phyloP scores from a whole-genome alignment of 2,797 vertebrate species.

The Gadopsis marmoratus region DNA sequence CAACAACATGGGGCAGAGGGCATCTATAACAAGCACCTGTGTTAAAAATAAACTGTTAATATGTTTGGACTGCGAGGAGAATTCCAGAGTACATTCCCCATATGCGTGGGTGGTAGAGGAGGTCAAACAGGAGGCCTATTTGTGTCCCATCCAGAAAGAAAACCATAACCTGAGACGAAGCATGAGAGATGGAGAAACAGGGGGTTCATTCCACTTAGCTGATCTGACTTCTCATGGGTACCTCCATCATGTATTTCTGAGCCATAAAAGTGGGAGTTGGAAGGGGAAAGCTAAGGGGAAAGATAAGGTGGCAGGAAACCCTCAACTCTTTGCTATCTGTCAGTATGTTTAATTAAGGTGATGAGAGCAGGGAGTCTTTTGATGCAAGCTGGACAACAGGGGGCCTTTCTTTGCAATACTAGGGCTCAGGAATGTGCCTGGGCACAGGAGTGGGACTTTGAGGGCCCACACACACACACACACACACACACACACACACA shows the following conservation, averaged over 20 bases:
- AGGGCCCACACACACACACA: too few species aligned
- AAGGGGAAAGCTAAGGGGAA: background rate
- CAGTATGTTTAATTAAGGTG: slow-evolving; percentile 74
- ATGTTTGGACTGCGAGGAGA: slow-evolving; percentile 77
- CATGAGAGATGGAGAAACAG: slow-evolving; percentile 4
- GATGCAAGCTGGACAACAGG: slow-evolving; percentile 74
- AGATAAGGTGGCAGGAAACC: slow-evolving; percentile 12
- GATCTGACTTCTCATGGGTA: background rate
- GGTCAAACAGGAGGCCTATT: slow-evolving; percentile 77
- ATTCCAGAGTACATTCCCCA: slow-evolving; percentile 83
- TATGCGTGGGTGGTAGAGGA: slow-evolving; percentile 60
- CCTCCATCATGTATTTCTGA: background rate
- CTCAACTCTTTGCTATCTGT: slow-evolving; percentile 39
- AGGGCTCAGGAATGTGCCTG: slow-evolving; percentile 62
- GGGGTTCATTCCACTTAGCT: slow-evolving; percentile 6
- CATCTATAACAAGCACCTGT: slow-evolving; percentile 74
- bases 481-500: slow-evolving; percentile 38
- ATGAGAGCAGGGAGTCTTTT: slow-evolving; percentile 69
- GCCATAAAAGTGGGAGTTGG: background rate
- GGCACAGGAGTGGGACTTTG: slow-evolving; percentile 5
- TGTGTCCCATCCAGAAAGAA: slow-evolving; percentile 65
- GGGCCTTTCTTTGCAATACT: slow-evolving; percentile 59
- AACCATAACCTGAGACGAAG: slow-evolving; percentile 27
- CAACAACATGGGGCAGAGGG: slow-evolving; percentile 64
- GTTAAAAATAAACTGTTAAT: slow-evolving; percentile 83